phyloP scores from a whole-genome alignment of 2,113 vertebrate genomes.

The Nannospalax galili region DNA sequence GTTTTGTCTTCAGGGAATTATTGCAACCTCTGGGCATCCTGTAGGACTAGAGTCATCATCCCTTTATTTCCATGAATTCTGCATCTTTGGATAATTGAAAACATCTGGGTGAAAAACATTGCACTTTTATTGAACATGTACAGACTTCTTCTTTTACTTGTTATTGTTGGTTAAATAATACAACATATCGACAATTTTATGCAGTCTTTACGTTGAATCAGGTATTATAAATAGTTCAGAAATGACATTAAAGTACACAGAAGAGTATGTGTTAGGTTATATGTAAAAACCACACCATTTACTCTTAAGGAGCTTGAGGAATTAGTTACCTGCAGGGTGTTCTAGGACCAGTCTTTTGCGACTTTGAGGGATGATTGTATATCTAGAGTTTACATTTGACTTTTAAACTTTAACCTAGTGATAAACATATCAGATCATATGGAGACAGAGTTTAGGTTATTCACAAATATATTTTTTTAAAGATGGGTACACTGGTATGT shows the following conservation, averaged over 20 bases:
- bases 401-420: neutral
- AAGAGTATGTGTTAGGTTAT: neutral
- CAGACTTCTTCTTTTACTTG: neutral
- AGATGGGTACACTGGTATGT: neutral
- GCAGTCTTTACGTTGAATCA: neutral
- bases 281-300: neutral
- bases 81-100: neutral
- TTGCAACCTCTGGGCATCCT: neutral
- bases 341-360: neutral
- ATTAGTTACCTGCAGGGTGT: neutral
- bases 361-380: neutral
- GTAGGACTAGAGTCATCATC: neutral
- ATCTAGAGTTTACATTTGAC: neutral
- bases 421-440: neutral
- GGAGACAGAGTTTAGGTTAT: neutral
- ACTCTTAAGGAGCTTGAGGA: neutral
- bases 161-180: neutral
- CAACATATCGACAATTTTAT: neutral
- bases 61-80: neutral
- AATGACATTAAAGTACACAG: neutral
- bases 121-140: neutral
- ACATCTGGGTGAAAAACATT: neutral
- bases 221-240: neutral
- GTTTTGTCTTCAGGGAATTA: rapidly evolving
- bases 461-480: too few relatives aligned